Evolutionary conservation across 2,113 vertebrate genomes (phyloP), one percentile per base, ranked within the genome.

Genomic region (Sorex araneus): DNA sequence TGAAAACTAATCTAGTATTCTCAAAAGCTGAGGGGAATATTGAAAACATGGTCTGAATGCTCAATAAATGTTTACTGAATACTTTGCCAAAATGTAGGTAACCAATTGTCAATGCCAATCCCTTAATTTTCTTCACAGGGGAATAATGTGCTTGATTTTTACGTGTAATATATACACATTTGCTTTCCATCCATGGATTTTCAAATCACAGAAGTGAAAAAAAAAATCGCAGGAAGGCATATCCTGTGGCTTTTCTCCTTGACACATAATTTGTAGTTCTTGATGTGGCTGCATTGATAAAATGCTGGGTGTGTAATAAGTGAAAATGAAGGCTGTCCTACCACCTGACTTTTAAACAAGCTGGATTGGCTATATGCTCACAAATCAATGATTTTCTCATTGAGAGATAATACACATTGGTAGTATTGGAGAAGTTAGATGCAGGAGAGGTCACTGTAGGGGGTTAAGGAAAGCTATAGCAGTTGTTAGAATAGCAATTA

Each of bases 311-410:
- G 28, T 77, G 50, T 78, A 87, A 81, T 76, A 94, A 76, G 84
- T 93, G 93, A 93, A 92, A 92, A 91, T 91, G 84, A 94, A 96
- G 43, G 0, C 60, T 11, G 16, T 63, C 47, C 84, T 3, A 8
- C 66, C 43, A 54, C 19, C 50, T 60, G 30, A 30, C 47, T 92
- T 67, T 86, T n/a, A 73, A 21, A 88, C 36, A 90, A 70, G 36
- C 94, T 83, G 60, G 40, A 76, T 84, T 34, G 64, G 86, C 11
- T 76, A 28, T 78, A 45, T 78, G 47, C 73, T 96, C 87, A 95
- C 43, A 89, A 93, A 94, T 84, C 94, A 84, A 75, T 95, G 77
- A 30, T 93, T 91, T 95, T 90, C 86, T 96, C 80, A 74, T 88
- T 84, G 89, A 84, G 90, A 93, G 34, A 86, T 85, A 92, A 73